Percentiles rank a stretch among this genome's conserved stretches.
phyloP scores from a whole-genome alignment of 2,888 invertebrate species.

The Hydriomena furcata region DNA sequence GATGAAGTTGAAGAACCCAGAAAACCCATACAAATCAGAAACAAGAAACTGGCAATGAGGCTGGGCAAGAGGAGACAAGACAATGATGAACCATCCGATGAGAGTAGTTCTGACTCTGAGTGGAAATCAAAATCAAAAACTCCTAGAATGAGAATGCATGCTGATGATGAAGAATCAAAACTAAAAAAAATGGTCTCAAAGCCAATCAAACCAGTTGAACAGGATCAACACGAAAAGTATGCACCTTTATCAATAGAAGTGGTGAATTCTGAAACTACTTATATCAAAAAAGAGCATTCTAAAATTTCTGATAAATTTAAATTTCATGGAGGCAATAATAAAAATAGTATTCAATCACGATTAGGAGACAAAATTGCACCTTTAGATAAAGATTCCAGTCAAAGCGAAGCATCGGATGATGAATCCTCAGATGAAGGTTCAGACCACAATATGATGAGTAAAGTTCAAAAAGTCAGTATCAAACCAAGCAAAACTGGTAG shows the following conservation, averaged over 20 bases:
- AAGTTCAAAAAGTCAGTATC: slow-evolving; percentile 73
- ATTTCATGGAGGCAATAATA: slow-evolving; percentile 43
- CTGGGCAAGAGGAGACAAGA: slow-evolving; percentile 62
- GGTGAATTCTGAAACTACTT: slow-evolving; percentile 56
- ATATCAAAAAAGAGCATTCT: slow-evolving; percentile 55
- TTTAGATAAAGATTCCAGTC: slow-evolving; percentile 22
- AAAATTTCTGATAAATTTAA: slow-evolving; percentile 71
- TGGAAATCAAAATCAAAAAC: slow-evolving; percentile 86
- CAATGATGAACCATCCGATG: slow-evolving; percentile 55
- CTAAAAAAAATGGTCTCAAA: slow-evolving; percentile 54
- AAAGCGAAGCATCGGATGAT: slow-evolving; percentile 52
- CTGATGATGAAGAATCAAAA: slow-evolving; percentile 92
- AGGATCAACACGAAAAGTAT: slow-evolving; percentile 47
- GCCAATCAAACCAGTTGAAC: slow-evolving; percentile 38
- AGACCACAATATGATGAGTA: slow-evolving; percentile 76
- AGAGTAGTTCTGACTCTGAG: slow-evolving; percentile 78
- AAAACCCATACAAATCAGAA: slow-evolving; percentile 58
- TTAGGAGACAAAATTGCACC: slow-evolving; percentile 62
- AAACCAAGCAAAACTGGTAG: slow-evolving; percentile 63
- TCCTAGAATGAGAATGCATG: slow-evolving; percentile 93
- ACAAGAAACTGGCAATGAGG: slow-evolving; percentile 68
- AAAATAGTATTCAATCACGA: slow-evolving; percentile 55
- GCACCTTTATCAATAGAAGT: slow-evolving; percentile 75
- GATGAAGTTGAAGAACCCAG: slow-evolving; percentile 45
- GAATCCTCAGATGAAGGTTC: slow-evolving; percentile 56